Evolutionary conservation across 2,113 vertebrate genomes (phyloP), one percentile per base, ranked within the genome.

Genomic region (Oncorhynchus nerka): DNA sequence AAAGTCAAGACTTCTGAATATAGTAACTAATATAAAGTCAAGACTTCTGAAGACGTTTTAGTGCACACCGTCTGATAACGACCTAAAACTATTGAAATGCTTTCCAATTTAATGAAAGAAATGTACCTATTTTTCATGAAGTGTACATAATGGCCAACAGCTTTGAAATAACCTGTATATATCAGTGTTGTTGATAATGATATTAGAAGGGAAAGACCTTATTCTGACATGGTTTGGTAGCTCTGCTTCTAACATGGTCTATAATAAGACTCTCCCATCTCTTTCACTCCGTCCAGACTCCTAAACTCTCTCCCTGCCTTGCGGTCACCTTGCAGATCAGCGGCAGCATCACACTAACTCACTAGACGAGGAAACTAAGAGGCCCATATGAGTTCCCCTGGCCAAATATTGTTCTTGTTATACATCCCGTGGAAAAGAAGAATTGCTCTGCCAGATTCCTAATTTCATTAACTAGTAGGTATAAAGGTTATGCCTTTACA

Each of bases 401-500:
- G 72, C 49, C 83, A 88, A 87, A 85, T 86, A 85, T 85, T 85
- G 74, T 83, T 87, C 72, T 88, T 85, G 71, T 85, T 76, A 79
- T 51, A 74, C n/a, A 34, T 75, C 81, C 78, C 82, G 72, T 81
- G 73, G 76, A 74, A 83, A 81, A 89, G 83, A 89, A 78, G 78
- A 81, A 87, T 89, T 79, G 80, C 32, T 3, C 79, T 73, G 86
- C 75, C 87, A 91, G 84, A 85, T 81, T 88, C 82, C 81, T 91
- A 91, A 90, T 90, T 81, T 85, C 83, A 85, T 90, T 90, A 92
- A 89, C 65, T 55, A 75, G 87, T 89, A 90, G 85, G 79, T 85
- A 89, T 90, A 88, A 28, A 91, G 91, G 88, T 90, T 88, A 85
- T 88, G 82, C 82, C 83, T 76, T 90, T 84, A 89, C 84, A 92